Base-by-base conservation (phyloP, 2,888 invertebrate genomes). In the Lasioglossum marginatum region DNA sequence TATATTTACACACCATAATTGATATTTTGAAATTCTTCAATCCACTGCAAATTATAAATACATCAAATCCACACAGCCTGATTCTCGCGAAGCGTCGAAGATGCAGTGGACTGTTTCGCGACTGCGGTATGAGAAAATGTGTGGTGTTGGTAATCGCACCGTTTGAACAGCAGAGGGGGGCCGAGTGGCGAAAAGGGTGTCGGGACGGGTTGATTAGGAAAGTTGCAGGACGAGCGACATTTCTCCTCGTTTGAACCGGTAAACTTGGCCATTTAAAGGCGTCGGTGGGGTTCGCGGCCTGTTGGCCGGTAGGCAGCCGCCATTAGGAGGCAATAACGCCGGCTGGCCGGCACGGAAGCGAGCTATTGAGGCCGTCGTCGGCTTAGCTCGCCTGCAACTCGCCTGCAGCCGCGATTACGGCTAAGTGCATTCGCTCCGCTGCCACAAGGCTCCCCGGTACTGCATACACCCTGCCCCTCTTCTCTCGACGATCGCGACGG, bases 361-460 rank as follows among this genome's bases (percentile, higher is more conserved):
- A 89, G 89, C 92, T 89, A 92, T 92, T 92, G 92, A 92, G 92
- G 92, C 88, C 91, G 91, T 91, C 90, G 91, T 91, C 88, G 92
- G 92, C 92, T 92, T 91, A 87, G 52, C 52, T 52, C 83, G 88
- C 83, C 84, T 87, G 88, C 86, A 88, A 85, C 79, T 84, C 88
- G 89, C 90, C 83, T 77, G 87, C 84, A 88, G 90, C 86, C 87
- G 81, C 92, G 93, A 93, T 93, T 93, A 92, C 91, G 89, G 87
- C 90, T 91, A 93, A 93, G 92, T 93, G 92, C 92, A 92, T 93
- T 93, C 90, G 89, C 91, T 90, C 89, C 89, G 74, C 75, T 88
- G 57, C 57, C 77, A 81, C 77, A 63, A 85, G 31, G 37, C 63
- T 78, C 82, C 81, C 27, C 19, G 23, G 8, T 34, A 37, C 63